phyloP scores from a whole-genome alignment of 2,113 vertebrate genomes.

The Paedocypris sp. region DNA sequence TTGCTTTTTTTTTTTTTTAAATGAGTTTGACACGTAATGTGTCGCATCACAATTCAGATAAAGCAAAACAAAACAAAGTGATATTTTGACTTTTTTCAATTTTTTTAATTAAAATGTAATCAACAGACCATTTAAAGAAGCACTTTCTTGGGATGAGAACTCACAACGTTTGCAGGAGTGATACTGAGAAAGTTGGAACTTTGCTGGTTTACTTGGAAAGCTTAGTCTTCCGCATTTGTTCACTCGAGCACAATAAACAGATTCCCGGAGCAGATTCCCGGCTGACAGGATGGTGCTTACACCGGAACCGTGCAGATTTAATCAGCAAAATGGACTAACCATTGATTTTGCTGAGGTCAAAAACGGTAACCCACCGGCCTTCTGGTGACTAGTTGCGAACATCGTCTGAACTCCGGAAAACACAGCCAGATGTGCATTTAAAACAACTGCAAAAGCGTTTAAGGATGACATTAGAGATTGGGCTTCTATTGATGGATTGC shows the following conservation, averaged over 20 bases:
- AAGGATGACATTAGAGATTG: not conserved
- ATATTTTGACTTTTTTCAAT: too few species aligned
- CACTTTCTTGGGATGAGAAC: too few species aligned
- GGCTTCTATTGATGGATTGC: not conserved
- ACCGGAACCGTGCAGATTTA: not conserved
- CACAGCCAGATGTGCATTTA: slow-evolving; percentile 14
- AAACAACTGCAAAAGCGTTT: not conserved
- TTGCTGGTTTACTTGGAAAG: too few species aligned
- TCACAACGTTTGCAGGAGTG: too few species aligned
- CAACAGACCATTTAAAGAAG: too few species aligned
- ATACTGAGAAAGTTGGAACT: too few species aligned
- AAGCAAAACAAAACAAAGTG: too few species aligned
- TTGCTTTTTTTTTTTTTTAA: too few species aligned
- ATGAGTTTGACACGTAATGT: too few species aligned
- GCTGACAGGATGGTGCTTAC: not conserved
- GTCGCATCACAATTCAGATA: too few species aligned
- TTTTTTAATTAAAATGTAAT: too few species aligned
- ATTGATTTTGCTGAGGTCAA: slow-evolving; percentile 6
- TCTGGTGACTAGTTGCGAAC: not conserved
- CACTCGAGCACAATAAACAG: slow-evolving; percentile 11
- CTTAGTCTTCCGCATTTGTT: not conserved
- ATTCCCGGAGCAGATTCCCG: slow-evolving; percentile 5
- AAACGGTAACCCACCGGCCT: not conserved
- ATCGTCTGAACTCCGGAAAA: slow-evolving; percentile 15
- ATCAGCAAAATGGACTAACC: slow-evolving; percentile 13